Base-by-base conservation (phyloP, 2,797 vertebrate species). In the Tragelaphus eurycerus region DNA sequence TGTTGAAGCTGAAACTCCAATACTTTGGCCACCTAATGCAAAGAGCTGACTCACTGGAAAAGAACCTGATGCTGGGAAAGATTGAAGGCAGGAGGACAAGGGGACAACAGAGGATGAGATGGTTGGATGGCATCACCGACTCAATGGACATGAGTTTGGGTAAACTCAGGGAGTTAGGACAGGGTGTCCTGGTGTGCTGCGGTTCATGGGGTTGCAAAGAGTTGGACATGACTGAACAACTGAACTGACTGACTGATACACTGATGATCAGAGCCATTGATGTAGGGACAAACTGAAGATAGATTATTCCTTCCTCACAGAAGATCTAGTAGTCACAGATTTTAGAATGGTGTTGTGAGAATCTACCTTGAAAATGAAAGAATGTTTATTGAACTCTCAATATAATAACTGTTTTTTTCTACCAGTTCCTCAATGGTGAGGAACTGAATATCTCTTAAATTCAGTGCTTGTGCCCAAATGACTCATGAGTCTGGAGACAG, bases 401-500 rank as follows among this genome's bases (percentile, higher is more conserved):
- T 50, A 25, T 57, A 76, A 93, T 89, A 76, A 94, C 97, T 81
- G 86, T 78, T 81, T 92, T 96, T 85, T 92, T 38, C 83, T 76
- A 97, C 64, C 83, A 95, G 83, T 87, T 96, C n/a, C 86, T 96
- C 86, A 25, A 62, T 1, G 2, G 64, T 93, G 89, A 97, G 84
- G 57, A 97, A 97, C 88, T 93, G 95, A 97, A 92, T 86, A 46
- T 48, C 86, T 97, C 97, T 96, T 96, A 97, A 97, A 98, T 97
- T 95, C 89, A 96, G 78, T 59, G 43, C 84, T 84, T 86, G 62
- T 96, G 98, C 97, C 95, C 67, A 95, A 78, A 97, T 98, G 97
- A 98, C 97, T 93, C 98, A 98, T 98, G 98, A 97, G 94, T 86
- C 90, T 34, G 16, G 96, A 97, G 81, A 89, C 31, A 81, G 95